These are phyloP conservation scores for Lacanobia oleracea DNA, from an alignment of 2,888 invertebrate genomes.

Conservation along the genomic window DNA sequence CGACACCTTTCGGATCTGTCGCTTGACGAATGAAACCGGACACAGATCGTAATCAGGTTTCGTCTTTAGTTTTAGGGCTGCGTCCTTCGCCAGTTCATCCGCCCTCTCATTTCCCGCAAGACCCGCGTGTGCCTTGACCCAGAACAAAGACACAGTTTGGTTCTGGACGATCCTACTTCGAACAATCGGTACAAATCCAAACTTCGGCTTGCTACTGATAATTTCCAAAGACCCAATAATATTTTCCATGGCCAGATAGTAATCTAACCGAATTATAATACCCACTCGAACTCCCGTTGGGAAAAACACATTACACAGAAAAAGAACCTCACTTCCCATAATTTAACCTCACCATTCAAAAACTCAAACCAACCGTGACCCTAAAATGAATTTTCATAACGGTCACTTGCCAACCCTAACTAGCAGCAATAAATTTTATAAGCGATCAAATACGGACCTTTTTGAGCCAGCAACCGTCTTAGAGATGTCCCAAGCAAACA, in stretches of 20 bases:
- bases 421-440: slow-evolving; percentile 60
- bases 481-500: slow-evolving; percentile 62
- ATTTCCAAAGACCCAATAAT: neutral
- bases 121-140: too few species aligned
- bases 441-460: slow-evolving; percentile 64
- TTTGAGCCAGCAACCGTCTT: slow-evolving; percentile 54
- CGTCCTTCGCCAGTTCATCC: too few species aligned
- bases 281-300: neutral
- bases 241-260: too few species aligned
- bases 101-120: too few species aligned
- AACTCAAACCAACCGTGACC: slow-evolving; percentile 29
- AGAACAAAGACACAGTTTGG: too few species aligned
- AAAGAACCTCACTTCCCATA: slow-evolving; percentile 7
- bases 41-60: too few species aligned
- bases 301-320: slow-evolving; percentile 16
- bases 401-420: slow-evolving; percentile 49
- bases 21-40: too few species aligned
- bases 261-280: neutral
- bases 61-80: too few species aligned
- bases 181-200: too few species aligned
- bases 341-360: slow-evolving; percentile 21
- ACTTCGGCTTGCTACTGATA: neutral
- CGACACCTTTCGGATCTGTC: too few species aligned
- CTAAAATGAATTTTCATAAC: slow-evolving; percentile 53
- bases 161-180: too few species aligned